Evolutionary conservation across 2,113 vertebrate genomes (phyloP).

Genomic region (Athene cunicularia): DNA sequence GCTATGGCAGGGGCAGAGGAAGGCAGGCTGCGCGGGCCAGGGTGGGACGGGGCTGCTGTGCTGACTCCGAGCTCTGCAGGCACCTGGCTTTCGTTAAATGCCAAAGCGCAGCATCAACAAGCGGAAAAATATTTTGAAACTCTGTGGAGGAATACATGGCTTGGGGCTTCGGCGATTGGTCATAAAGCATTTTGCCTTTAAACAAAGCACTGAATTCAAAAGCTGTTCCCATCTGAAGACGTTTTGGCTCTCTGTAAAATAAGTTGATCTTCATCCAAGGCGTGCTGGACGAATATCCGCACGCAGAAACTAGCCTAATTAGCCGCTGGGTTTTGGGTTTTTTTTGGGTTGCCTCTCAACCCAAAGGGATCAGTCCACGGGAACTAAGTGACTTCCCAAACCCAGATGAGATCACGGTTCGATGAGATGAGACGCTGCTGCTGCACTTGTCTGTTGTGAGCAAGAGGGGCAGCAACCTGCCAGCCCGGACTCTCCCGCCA

Average conservation of each 20-base stretch:
- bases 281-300: accelerated
- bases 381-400: background rate
- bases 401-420: background rate
- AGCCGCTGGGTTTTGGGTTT: background rate
- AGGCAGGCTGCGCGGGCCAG: background rate
- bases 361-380: background rate
- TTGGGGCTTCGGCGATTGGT: background rate
- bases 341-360: background rate
- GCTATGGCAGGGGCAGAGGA: background rate
- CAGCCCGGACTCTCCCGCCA: background rate
- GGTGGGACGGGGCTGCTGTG: accelerated
- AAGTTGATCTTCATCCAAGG: background rate
- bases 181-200: background rate
- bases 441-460: accelerated
- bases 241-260: background rate
- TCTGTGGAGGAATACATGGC: background rate
- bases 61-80: background rate
- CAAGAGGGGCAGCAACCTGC: too few species aligned
- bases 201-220: background rate
- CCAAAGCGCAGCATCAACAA: background rate
- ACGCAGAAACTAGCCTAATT: accelerated
- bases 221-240: background rate
- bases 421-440: background rate
- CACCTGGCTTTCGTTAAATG: background rate
- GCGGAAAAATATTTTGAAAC: background rate